Evolutionary conservation across 92 coral and sea anemone species (phyloP), one percentile per base, ranked within the genome.

Genomic region (Umimayanthus chanpuru): DNA sequence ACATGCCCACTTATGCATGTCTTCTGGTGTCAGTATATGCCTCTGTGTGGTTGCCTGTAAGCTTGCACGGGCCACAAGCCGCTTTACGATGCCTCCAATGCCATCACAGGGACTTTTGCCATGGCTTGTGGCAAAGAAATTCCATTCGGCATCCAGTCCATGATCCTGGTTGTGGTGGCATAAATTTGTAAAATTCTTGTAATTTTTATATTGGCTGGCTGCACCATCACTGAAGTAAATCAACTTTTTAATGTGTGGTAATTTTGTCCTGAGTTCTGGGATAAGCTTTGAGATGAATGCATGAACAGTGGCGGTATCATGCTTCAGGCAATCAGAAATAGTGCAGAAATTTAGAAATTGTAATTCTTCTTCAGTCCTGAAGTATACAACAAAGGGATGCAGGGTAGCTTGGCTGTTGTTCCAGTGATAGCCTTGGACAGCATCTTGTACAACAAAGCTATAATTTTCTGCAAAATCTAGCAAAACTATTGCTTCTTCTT

Each of bases 301-400:
- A 72, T 86, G 67, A 4, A 86, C 89, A 86, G 89, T 65, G 64
- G 71, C 21, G n/a, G 89, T 65, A 44, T 86, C 89, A 86, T 86
- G 89, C 40, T 75, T 86, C 9, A 49, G 64, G 61, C 81, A 43
- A 26, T 25, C 15, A 44, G 81, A 49, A 3, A 73, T 29, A 0
- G 30, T 67, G 12, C 58, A 79, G 44, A n/a, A 61, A 28, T 25
- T 61, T 12, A 32, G 16, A 11, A 16, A 25, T 18, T 49, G 9
- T 11, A 82, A 50, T 16, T 44, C 18, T 40, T 26, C 87, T 36
- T 64, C 77, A 21, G 44, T 6, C 29, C 26, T 14, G 18, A 41
- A 55, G 20, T 82, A 82, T 7, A 50, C 49, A 5, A 82, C 87
- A 40, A 82, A 25, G 1, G 87, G 87, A 32, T 82, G 87, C 15